These are phyloP conservation scores for Passer montanus DNA, from an alignment of 2,113 vertebrate species.

Conservation along the genomic window DNA sequence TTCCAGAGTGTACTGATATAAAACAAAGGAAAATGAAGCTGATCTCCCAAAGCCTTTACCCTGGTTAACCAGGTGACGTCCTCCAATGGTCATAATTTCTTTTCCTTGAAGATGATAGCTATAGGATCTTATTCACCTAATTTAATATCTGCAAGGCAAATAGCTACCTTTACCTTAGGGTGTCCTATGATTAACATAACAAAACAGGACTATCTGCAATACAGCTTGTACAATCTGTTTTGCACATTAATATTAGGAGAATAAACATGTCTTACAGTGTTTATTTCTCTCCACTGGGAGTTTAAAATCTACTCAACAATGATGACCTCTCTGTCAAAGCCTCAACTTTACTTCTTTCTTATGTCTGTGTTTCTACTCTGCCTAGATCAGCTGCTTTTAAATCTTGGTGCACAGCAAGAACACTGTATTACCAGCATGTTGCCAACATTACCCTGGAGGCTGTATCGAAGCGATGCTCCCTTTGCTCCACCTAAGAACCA, in stretches of 20 bases:
- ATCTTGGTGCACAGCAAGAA: background rate
- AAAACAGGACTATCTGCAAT: background rate
- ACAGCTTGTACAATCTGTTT: background rate
- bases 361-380: background rate
- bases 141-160: background rate
- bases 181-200: background rate
- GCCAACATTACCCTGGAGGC: background rate
- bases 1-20: background rate
- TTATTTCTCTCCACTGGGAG: background rate
- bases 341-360: background rate
- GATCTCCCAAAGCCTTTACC: background rate
- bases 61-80: background rate
- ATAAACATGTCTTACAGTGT: background rate
- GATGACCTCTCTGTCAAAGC: background rate
- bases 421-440: background rate
- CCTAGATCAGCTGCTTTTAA: background rate
- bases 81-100: background rate
- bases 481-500: background rate
- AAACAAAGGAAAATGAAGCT: background rate
- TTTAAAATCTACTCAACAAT: background rate
- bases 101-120: background rate
- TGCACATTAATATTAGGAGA: background rate
- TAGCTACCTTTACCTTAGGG: background rate
- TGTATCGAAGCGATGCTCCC: background rate
- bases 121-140: background rate